phyloP scores from a whole-genome alignment of 37 sponge, comb jelly and placozoan species.

The Petrosia ficiformis region DNA sequence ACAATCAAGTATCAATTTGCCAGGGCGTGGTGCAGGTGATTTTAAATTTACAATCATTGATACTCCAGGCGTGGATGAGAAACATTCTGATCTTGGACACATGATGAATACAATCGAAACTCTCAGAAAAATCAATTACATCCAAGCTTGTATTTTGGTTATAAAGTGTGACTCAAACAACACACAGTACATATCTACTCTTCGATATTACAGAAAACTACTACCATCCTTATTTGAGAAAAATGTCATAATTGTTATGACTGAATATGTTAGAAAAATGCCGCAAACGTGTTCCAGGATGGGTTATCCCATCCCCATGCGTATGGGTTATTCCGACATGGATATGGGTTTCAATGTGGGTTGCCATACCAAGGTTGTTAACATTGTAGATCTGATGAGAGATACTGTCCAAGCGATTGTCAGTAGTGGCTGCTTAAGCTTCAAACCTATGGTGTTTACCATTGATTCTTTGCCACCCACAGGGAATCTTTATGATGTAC shows the following conservation, averaged over 20 bases:
- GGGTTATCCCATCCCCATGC: no score
- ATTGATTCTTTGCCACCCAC: conserved; percentile 28
- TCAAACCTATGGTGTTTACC: conserved; percentile 15
- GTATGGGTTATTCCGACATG: no score
- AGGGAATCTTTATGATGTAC: no score
- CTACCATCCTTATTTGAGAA: conserved; percentile 28
- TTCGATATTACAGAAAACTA: conserved; percentile 35
- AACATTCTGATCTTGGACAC: conserved; percentile 12
- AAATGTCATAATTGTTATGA: conserved; percentile 38
- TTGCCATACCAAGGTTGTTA: conserved; percentile 24
- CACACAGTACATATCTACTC: conserved; percentile 28
- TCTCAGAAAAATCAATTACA: not conserved
- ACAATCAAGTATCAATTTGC: not conserved
- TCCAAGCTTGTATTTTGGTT: conserved; percentile 21
- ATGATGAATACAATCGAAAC: conserved; percentile 28
- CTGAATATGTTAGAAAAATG: conserved; percentile 6
- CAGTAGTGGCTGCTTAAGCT: not conserved
- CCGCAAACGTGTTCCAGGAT: no score
- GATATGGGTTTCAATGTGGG: no score
- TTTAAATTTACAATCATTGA: conserved; percentile 23
- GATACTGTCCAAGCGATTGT: no score
- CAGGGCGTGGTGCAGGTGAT: not conserved
- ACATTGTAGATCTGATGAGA: conserved; percentile 9
- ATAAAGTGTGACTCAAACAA: conserved; percentile 30
- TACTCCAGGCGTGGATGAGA: conserved; percentile 44